These are phyloP conservation scores for Neostethus bicornis DNA, from an alignment of 2,797 vertebrate genomes.

Conservation along the genomic window DNA sequence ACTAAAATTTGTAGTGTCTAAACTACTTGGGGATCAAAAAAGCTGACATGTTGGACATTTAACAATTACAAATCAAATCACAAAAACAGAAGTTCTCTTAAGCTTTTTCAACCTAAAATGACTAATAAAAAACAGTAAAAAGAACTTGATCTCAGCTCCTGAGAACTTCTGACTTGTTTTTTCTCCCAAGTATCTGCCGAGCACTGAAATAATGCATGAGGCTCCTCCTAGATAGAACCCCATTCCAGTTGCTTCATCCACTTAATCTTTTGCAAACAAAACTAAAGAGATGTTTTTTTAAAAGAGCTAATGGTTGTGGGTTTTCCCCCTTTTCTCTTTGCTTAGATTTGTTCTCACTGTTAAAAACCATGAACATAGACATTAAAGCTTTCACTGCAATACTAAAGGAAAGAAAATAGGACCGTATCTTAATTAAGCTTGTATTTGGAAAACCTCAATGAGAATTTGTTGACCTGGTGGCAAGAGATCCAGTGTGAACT, in stretches of 20 bases:
- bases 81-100: constrained; percentile 1
- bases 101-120: constrained; percentile 5
- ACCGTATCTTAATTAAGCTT: too few relatives aligned
- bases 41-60: background rate
- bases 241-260: constrained; percentile 38
- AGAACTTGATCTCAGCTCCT: constrained; percentile 4
- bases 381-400: constrained; percentile 8
- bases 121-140: constrained; percentile 6
- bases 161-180: constrained; percentile 16
- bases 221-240: constrained; percentile 29
- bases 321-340: constrained; percentile 15
- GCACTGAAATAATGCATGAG: constrained; percentile 32
- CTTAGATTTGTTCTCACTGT: constrained; percentile 22
- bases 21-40: constrained; percentile 2
- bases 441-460: constrained; percentile 1
- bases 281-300: constrained; percentile 39
- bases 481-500: constrained; percentile 18
- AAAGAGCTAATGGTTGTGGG: constrained; percentile 31
- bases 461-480: constrained; percentile 16
- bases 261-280: constrained; percentile 51
- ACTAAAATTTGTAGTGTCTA: too few relatives aligned
- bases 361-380: constrained; percentile 2
- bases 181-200: constrained; percentile 12
- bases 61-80: background rate
- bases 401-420: background rate